Conservation (phyloP, 2,797 vertebrate species). For the Enteromius radiatus region DNA sequence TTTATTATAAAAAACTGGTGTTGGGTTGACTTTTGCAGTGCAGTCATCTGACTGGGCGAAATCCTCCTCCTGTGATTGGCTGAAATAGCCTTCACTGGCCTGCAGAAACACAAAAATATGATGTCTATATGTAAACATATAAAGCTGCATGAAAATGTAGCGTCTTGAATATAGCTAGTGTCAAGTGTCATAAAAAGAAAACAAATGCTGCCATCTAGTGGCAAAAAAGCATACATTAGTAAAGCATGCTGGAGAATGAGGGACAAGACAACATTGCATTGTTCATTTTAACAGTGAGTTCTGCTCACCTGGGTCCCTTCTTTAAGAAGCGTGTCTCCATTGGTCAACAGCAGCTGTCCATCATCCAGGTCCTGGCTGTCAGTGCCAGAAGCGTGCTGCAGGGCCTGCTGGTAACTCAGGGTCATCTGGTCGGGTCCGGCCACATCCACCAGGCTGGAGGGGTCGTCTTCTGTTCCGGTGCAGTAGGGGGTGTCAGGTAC, state of each 20-base stretch:
- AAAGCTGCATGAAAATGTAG: slow-evolving; percentile 21
- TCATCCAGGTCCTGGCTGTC: slow-evolving; percentile 73
- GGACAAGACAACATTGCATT: not conserved
- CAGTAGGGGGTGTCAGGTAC: slow-evolving; percentile 84
- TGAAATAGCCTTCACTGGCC: slow-evolving; percentile 87
- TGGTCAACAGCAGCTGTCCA: slow-evolving; percentile 88
- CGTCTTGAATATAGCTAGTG: not conserved
- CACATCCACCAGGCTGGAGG: slow-evolving; percentile 80
- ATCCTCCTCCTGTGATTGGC: slow-evolving; percentile 89
- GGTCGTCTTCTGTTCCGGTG: slow-evolving; percentile 76
- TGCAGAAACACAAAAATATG: slow-evolving; percentile 58
- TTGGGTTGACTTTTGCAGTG: slow-evolving; percentile 88
- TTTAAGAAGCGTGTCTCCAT: slow-evolving; percentile 91
- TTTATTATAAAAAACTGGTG: slow-evolving; percentile 91
- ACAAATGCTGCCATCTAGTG: slow-evolving; percentile 59
- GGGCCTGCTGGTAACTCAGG: slow-evolving; percentile 85
- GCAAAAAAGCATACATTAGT: not conserved
- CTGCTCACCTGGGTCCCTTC: slow-evolving; percentile 89
- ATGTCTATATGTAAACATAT: not conserved
- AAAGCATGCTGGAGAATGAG: not conserved
- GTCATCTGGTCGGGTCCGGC: slow-evolving; percentile 80
- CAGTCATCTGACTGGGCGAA: slow-evolving; percentile 88
- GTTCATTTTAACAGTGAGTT: not conserved
- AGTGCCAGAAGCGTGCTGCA: slow-evolving; percentile 80
- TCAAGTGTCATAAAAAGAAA: not conserved